Base-by-base conservation (phyloP, 2,113 vertebrate species). In the Coryphaenoides rupestris region DNA sequence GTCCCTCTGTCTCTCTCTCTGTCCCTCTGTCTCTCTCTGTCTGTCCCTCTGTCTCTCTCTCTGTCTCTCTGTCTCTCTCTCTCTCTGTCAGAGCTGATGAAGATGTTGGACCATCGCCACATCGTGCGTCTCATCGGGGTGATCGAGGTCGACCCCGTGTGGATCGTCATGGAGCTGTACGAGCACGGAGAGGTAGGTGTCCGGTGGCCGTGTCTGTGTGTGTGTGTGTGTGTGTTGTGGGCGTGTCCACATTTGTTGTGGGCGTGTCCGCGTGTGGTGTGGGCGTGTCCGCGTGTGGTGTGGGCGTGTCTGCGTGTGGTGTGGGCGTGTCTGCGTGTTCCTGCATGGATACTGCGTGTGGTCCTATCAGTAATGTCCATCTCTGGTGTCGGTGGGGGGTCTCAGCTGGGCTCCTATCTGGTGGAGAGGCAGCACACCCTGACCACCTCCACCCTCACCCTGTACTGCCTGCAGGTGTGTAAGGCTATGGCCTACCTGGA, bases 81-180 rank as follows among this genome's bases (percentile, higher is more conserved):
- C 59, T 65, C 46, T 61, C 17, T 73, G 50, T 5, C 71, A 97
- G 96, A 86, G 63, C 89, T 96, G 73, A 98, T 98, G 96, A 95
- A 91, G 75, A 91, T 93, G 6, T 81, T 98, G 62, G 91, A 97
- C 58, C 96, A 98, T n/a, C 93, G 92, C 0, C 93, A 98, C 60
- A 96, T 98, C 0, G 95, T 98, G 62, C 92, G 90, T 63, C 88
- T 98, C 21, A 89, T 98, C 0, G 95, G 95, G 7, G 93, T 97
- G 21, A 94, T 94, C 0, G 93, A 96, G 22, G 90, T 90, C 2
- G 94, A 96, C 19, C 95, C 95, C 0, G 93, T 93, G 15, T 98
- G 95, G 93, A 98, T 98, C 50, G 87, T 98, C 63, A 98, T 98
- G 96, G 96, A 98, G 70, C 81, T 98, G 21, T 95, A 94, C 17